Evolutionary conservation across 2,888 invertebrate genomes (phyloP), one percentile per base, ranked within the genome.

Genomic region (Pardosa pseudoannulata): DNA sequence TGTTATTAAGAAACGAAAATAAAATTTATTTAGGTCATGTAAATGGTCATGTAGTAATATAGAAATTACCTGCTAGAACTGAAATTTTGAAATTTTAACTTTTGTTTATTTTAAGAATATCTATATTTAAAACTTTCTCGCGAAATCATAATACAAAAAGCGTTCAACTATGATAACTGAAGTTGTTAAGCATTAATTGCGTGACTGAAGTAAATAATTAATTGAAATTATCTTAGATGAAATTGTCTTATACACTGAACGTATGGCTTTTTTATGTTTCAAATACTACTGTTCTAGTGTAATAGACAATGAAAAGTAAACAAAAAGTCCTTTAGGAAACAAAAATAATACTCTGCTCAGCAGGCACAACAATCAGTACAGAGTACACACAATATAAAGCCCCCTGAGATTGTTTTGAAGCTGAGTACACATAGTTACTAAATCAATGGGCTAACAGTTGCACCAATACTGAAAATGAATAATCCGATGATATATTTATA

Each of bases 351-450:
- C 65, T 65, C 80, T 80, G 72, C 73, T 80, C 73, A 73, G 72
- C 80, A 73, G 50, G 65, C 67, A 65, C 73, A 65, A 72, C 80
- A 46, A 50, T 72, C 65, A 73, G 50, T 32, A 67, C 65, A 72
- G 73, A 73, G 65, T 71, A 64, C 50, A 73, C 70, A 70, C 65
- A 72, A 27, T 80, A 76, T 29, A 76, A 80, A 46, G 65, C 65
- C 80, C 65, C 80, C 80, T 80, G 80, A 80, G 80, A 80, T 73
- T 73, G 46, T 80, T 50, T 80, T 73, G 41, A 46, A 80, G 64
- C 73, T 27, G 73, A 73, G 67, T 80, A 56, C 56, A 27, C 50
- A 67, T 76, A 23, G 36, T 78, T 56, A 67, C 46, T 29, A 62
- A 80, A 80, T 67, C 41, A 80, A 31, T 41, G 39, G 72, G 70